Evolutionary conservation across 2,797 vertebrate species (phyloP).

Genomic region (Falco rusticolus): DNA sequence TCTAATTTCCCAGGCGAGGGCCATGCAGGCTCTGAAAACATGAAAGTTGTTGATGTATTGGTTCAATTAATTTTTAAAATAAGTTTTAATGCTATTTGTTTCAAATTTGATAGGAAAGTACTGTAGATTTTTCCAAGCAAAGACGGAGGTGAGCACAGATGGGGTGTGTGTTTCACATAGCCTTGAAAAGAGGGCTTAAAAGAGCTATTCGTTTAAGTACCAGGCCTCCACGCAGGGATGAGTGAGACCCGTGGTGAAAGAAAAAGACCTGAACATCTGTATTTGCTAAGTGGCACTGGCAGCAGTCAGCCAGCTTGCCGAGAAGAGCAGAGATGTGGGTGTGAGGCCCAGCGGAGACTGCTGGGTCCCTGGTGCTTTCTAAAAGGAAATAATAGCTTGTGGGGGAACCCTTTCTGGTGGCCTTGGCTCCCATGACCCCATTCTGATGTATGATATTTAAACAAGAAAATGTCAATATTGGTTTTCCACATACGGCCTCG

Average conservation of each 20-base stretch:
- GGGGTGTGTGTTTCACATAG: not conserved
- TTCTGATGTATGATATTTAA: constrained; percentile 70
- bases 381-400: constrained; percentile 65
- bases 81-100: constrained; percentile 45
- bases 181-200: constrained; percentile 6
- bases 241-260: constrained; percentile 8
- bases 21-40: constrained; percentile 11
- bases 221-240: not conserved
- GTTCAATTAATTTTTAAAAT: constrained; percentile 62
- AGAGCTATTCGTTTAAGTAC: not conserved
- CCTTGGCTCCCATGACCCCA: constrained; percentile 44
- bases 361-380: constrained; percentile 50
- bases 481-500: constrained; percentile 34
- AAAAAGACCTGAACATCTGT: constrained; percentile 45
- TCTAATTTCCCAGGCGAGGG: constrained; percentile 54
- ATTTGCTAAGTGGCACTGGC: constrained; percentile 45
- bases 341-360: constrained; percentile 4
- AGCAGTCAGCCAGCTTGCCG: not conserved
- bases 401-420: constrained; percentile 58
- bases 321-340: not conserved
- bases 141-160: not conserved
- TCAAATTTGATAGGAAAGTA: not conserved
- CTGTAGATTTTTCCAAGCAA: not conserved
- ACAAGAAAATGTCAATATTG: constrained; percentile 62
- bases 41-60: constrained; percentile 55